phyloP scores from a whole-genome alignment of 2,113 vertebrate genomes.

The Theropithecus gelada region DNA sequence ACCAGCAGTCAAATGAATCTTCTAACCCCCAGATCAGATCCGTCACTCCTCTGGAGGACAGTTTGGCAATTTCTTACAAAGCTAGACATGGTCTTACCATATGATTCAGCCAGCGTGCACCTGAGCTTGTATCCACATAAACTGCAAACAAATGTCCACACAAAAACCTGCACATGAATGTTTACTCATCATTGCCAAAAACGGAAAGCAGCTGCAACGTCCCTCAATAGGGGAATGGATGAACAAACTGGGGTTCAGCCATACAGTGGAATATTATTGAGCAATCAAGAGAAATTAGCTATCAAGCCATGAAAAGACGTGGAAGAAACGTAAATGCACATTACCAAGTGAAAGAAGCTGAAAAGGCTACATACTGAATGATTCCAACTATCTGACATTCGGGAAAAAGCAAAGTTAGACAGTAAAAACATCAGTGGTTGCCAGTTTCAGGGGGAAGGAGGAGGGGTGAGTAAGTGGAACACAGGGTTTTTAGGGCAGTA shows the following conservation, averaged over 20 bases:
- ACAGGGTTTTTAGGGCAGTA: fast-evolving
- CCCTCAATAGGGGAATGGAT: too few relatives aligned
- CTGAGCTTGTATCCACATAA: background rate
- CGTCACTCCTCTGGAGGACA: background rate
- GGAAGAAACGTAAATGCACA: background rate
- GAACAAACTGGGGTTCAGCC: background rate
- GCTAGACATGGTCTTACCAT: background rate
- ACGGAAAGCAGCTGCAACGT: background rate
- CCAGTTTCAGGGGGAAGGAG: fast-evolving
- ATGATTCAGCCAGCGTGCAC: fast-evolving
- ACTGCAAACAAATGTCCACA: fast-evolving
- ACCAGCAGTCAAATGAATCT: too few relatives aligned
- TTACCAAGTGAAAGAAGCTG: background rate
- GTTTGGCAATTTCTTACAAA: background rate
- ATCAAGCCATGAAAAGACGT: background rate
- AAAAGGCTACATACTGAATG: fast-evolving
- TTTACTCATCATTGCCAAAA: fast-evolving
- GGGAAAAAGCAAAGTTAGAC: background rate
- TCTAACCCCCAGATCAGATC: background rate
- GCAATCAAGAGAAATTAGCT: background rate
- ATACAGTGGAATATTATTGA: background rate
- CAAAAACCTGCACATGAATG: fast-evolving
- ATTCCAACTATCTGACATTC: background rate
- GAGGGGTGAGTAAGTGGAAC: fast-evolving
- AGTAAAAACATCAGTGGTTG: background rate